Conservation (phyloP, 2,113 vertebrate species). For the Terrapene triunguis region DNA sequence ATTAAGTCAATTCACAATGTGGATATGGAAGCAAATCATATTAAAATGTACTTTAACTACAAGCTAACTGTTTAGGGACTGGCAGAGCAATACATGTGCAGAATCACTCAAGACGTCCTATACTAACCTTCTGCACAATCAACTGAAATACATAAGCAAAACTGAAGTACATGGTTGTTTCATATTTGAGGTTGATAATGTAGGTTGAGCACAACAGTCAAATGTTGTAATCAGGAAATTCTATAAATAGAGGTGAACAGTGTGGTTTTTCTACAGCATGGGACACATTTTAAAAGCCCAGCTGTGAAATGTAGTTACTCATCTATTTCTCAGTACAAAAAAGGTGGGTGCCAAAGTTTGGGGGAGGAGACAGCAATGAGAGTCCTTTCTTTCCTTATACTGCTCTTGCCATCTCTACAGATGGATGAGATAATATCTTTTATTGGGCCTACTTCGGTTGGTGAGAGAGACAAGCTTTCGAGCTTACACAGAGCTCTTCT, state of each 20-base stretch:
- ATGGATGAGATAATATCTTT: not conserved
- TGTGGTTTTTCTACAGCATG: not conserved
- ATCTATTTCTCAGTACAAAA: slow-evolving; percentile 2
- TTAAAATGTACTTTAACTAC: not conserved
- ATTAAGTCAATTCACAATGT: slow-evolving; percentile 16
- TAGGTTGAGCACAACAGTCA: slow-evolving; percentile 3
- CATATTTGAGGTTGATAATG: slow-evolving; percentile 13
- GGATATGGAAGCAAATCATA: not conserved
- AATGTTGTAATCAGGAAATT: slow-evolving; percentile 17
- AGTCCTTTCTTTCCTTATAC: not conserved
- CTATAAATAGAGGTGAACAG: not conserved
- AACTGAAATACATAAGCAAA: not conserved
- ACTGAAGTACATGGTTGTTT: not conserved
- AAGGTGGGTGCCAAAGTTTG: not conserved
- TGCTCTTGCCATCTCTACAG: not conserved
- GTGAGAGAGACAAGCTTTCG: no score
- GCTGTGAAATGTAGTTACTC: not conserved
- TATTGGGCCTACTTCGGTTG: not conserved
- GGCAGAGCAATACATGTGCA: slow-evolving; percentile 22
- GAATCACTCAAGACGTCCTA: not conserved
- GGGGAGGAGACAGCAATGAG: not conserved
- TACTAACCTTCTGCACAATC: not conserved
- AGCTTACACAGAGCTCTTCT: no score
- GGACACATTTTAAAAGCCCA: not conserved
- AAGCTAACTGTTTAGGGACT: slow-evolving; percentile 39